Conservation (phyloP, 2,888 invertebrate species). For the Chrysodeixis includens region DNA sequence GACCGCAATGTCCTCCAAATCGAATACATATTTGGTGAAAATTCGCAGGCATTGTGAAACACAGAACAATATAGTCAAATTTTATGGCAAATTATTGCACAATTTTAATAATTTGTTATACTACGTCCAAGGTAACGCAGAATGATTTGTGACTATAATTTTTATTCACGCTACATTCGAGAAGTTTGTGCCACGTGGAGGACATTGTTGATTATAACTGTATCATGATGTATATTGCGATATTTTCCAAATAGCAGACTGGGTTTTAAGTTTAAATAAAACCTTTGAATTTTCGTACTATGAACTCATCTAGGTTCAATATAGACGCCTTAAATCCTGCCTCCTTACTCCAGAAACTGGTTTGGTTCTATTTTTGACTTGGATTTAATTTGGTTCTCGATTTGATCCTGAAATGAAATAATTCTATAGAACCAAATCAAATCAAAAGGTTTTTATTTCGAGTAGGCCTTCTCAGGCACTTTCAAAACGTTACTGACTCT, state of each 20-base stretch:
- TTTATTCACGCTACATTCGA: slow-evolving; percentile 20
- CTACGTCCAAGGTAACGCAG: slow-evolving; percentile 35
- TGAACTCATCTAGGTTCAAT: too few relatives aligned
- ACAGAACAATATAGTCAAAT: slow-evolving; percentile 20
- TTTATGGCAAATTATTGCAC: slow-evolving; percentile 36
- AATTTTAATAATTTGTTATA: slow-evolving; percentile 36
- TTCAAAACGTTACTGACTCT: too few relatives aligned
- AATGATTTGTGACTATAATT: slow-evolving; percentile 45
- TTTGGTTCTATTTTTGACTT: too few relatives aligned
- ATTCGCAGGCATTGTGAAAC: slow-evolving; percentile 6
- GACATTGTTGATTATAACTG: slow-evolving; percentile 2
- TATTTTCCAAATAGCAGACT: background rate
- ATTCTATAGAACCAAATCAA: too few relatives aligned
- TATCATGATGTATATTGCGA: background rate
- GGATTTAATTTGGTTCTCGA: too few relatives aligned
- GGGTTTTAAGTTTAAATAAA: too few relatives aligned
- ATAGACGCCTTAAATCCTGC: too few relatives aligned
- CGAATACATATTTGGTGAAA: slow-evolving; percentile 2
- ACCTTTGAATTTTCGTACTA: too few relatives aligned
- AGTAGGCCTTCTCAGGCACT: too few relatives aligned
- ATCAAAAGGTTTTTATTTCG: too few relatives aligned
- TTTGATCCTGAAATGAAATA: too few relatives aligned
- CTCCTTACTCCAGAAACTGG: too few relatives aligned
- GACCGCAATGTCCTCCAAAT: background rate
- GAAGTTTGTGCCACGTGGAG: slow-evolving; percentile 17